These are phyloP conservation scores for Acipenser oxyrinchus DNA, from an alignment of 2,797 vertebrate genomes.

Conservation along the genomic window DNA sequence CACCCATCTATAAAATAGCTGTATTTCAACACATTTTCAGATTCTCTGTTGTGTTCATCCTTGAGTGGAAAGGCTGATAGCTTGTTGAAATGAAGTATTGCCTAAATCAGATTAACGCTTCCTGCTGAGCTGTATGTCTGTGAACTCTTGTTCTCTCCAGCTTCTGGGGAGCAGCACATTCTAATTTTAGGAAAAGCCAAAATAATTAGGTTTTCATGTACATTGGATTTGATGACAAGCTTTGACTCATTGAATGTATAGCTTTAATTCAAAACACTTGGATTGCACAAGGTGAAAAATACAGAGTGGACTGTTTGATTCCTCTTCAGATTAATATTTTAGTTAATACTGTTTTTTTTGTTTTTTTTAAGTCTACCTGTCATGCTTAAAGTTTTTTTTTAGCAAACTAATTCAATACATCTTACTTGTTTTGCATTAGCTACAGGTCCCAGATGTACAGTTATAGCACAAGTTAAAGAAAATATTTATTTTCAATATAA, in stretches of 20 bases:
- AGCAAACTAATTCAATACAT: too few species aligned
- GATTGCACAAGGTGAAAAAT: constrained; percentile 6
- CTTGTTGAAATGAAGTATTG: constrained; percentile 14
- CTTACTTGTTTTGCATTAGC: too few species aligned
- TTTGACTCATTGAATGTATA: not conserved
- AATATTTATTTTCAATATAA: too few species aligned
- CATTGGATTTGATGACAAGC: constrained; percentile 18
- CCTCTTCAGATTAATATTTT: not conserved
- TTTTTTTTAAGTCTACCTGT: too few species aligned
- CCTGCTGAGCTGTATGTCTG: constrained; percentile 15
- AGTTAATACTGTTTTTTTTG: too few species aligned
- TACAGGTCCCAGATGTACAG: too few species aligned
- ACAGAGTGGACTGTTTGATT: constrained; percentile 8
- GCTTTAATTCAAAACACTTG: constrained; percentile 20
- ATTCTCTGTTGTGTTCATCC: constrained; percentile 6
- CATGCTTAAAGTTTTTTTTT: too few species aligned
- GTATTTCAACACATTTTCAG: not conserved
- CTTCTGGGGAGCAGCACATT: constrained; percentile 3
- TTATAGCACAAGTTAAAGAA: too few species aligned
- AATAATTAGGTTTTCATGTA: constrained; percentile 13
- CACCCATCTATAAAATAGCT: constrained; percentile 3
- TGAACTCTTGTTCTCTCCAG: not conserved
- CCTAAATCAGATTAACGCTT: not conserved
- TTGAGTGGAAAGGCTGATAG: not conserved
- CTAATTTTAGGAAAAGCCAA: constrained; percentile 9